These are phyloP conservation scores for Drosophila sp. DNA, from an alignment of 1,140 invertebrate species.

Conservation along the genomic window DNA sequence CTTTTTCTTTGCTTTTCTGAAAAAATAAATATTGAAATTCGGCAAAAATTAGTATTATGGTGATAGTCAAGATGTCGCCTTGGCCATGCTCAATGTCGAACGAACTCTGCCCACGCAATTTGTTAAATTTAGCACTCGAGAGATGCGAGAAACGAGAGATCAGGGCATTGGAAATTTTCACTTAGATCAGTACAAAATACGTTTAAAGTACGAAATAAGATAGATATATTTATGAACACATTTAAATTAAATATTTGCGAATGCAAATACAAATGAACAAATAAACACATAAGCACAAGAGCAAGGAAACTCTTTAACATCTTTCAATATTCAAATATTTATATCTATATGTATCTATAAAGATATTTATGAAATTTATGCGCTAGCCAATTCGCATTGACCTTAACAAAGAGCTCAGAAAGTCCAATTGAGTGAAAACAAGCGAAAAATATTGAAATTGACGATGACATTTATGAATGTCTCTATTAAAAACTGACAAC, in stretches of 20 bases:
- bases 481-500: slow-evolving; percentile 59
- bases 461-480: slow-evolving; percentile 78
- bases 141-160: slow-evolving; percentile 23
- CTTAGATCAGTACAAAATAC: neutral
- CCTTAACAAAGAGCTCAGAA: slow-evolving; percentile 55
- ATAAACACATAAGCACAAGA: slow-evolving; percentile 41
- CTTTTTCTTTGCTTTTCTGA: slow-evolving; percentile 42
- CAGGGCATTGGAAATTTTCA: slow-evolving; percentile 56
- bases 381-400: slow-evolving; percentile 71
- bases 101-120: slow-evolving; percentile 61
- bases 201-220: slow-evolving; percentile 9
- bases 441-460: slow-evolving; percentile 64
- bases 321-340: slow-evolving; percentile 30
- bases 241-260: slow-evolving; percentile 54
- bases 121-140: slow-evolving; percentile 67
- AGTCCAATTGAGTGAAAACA: slow-evolving; percentile 64
- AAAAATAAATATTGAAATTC: slow-evolving; percentile 38
- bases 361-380: slow-evolving; percentile 34
- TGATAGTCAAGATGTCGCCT: slow-evolving; percentile 43
- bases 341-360: slow-evolving; percentile 13
- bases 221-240: slow-evolving; percentile 48
- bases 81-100: slow-evolving; percentile 73
- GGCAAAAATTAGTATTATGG: slow-evolving; percentile 52
- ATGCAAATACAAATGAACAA: slow-evolving; percentile 31
- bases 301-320: slow-evolving; percentile 36